Base-by-base conservation (phyloP, 2,797 vertebrate species). In the Typhlichthys eigenmanni region DNA sequence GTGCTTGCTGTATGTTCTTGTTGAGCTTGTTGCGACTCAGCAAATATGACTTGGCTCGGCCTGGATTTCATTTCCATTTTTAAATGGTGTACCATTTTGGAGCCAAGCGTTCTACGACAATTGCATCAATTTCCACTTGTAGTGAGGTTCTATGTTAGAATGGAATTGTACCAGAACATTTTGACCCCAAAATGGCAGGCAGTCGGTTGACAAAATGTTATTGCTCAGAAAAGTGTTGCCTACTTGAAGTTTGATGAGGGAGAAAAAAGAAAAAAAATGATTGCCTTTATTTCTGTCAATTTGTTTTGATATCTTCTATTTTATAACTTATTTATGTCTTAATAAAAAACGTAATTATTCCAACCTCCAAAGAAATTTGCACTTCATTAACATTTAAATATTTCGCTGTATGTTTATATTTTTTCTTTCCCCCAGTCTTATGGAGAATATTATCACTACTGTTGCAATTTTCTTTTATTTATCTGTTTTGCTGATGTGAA, bases 281-380 rank as follows among this genome's bases (percentile, higher is more conserved):
- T 86, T 95, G 95, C 95, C 94, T 94, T 92, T 93, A 91, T 93
- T 91, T 90, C 81, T 60, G 72, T 88, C 76, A 61, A 53, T 80
- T 53, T 83, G 69, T 89, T 91, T 87, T 82, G 92, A 92, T 90
- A 91, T 90, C 72, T 84, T 90, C 74, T 81, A 82, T 92, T 90
- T 93, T 91, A 90, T 92, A 90, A 89, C 82, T 88, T 93, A 92
- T 92, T 93, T 92, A 92, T 93, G 88, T 93, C 84, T 92, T 90
- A 91, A 94, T 86, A 76, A 84, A 85, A 79, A 72, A 79, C 87
- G 84, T 94, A 94, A 94, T 94, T 93, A 93, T 94, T 95, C 91
- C 91, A 92, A 95, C 90, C 91, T 97, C 96, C 97, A 98, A 98
- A 98, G 95, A 98, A 94, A 94, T 94, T 98, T 97, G 96, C 96